Conservation (phyloP, 1,140 invertebrate genomes). For the Megalonaias nervosa region DNA sequence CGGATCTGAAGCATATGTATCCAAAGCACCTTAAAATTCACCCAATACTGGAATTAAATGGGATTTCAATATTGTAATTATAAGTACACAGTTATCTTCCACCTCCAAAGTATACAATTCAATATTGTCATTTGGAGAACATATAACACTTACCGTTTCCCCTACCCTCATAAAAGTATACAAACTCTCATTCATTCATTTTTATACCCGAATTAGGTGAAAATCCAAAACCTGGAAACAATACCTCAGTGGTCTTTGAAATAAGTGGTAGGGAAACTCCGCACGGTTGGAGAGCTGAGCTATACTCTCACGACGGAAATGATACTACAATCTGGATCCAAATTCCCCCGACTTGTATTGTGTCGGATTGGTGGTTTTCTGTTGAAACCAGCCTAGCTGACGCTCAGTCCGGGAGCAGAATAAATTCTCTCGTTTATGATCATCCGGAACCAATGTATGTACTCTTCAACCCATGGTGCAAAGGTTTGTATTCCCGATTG, state of each 20-base stretch:
- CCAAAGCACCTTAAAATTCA: no score
- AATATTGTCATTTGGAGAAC: background rate
- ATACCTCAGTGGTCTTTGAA: slow-evolving; percentile 1
- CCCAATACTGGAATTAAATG: no score
- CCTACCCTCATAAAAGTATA: background rate
- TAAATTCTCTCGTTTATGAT: slow-evolving; percentile 24
- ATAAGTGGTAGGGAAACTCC: no score
- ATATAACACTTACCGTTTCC: no score
- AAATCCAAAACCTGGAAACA: slow-evolving; percentile 31
- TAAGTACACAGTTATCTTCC: background rate
- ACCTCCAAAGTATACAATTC: background rate
- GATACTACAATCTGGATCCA: background rate
- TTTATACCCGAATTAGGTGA: slow-evolving; percentile 12
- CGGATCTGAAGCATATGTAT: no score
- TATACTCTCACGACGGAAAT: no score
- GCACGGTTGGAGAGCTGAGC: no score
- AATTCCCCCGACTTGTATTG: slow-evolving; percentile 26
- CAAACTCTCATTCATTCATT: background rate
- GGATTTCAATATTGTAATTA: background rate
- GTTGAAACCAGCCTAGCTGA: slow-evolving; percentile 17
- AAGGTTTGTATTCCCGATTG: slow-evolving; percentile 6
- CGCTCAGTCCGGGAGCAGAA: slow-evolving; percentile 13
- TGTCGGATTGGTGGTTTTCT: slow-evolving; percentile 32
- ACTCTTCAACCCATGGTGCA: slow-evolving; percentile 37
- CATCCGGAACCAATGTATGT: slow-evolving; percentile 29